Evolutionary conservation across 2,113 vertebrate genomes (phyloP), one percentile per base, ranked within the genome.

Genomic region (Cynopterus brachyotis): DNA sequence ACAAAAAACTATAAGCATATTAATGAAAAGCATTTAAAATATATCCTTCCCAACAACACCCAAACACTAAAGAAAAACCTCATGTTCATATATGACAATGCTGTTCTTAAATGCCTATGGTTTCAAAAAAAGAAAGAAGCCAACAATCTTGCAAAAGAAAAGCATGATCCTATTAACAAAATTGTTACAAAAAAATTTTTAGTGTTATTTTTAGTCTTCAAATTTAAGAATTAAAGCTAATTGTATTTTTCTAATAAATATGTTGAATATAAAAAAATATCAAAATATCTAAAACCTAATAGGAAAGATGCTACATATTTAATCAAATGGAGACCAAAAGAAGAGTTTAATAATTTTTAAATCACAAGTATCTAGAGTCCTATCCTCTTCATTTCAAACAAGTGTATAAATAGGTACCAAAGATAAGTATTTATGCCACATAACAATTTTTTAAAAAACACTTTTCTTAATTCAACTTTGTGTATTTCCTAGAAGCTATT

Each of bases 401-500:
- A 66, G 42, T 50, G 50, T 89, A 88, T 70, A 84, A 37, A 70
- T 35, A 76, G 3, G 15, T 20, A 83, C 9, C 26, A 82, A 91
- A 82, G 70, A 76, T 40, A 66, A 91, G 35, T 72, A 85, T 64
- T 79, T 89, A 84, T 35, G 30, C 26, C 47, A 75, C 57, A 42
- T 50, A 62, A 80, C 73, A 40, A 78, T 59, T 84, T 95, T 69
- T 87, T 79, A 22, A 40, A 57, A 90, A 20, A 20, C 42, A 3
- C 19, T 86, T 95, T 93, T 86, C 66, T 96, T 87, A 59, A 89
- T 57, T 86, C 59, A 92, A 72, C 45, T 96, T 96, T 90, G 32
- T 84, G 13, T 42, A 90, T 95, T 59, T 95, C 50, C 66, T 90
- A 59, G 40, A 96, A 30, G n/a, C 37, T 80, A 70, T 32, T 86